Base-by-base conservation (phyloP, 2,888 invertebrate genomes). In the Syrphus vitripennis region DNA sequence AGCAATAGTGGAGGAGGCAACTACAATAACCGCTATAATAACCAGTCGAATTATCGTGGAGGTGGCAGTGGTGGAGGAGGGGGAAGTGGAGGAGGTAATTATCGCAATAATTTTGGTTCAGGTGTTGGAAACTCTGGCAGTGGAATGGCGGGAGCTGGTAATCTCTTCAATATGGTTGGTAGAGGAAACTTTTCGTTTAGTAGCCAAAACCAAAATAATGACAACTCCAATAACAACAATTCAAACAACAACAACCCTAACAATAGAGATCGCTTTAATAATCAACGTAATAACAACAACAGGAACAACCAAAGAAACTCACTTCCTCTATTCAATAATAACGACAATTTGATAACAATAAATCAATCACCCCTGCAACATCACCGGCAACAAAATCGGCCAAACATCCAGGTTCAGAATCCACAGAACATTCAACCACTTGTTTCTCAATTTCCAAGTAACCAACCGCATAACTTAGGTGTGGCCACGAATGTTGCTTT, bases 1-100 rank as follows among this genome's bases (percentile, higher is more conserved):
- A 93, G 93, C 0, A 93, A 94, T 9, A 78, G 88, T 24, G 88
- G 88, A 7, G 65, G 76, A 34, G 83, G 83, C 1, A 89, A 88
- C 65, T 90, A 90, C 40, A 90, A 90, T 76, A 91, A 90, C 83
- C 91, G 92, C 3, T 90, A 89, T 67, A 89, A 88, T 55, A 89
- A 88, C 76, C 88, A 89, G 77, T 88, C 84, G 16, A 90, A 88
- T 76, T 90, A 91, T 83, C 89, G 90, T 5, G 88, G 89, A 10
- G 78, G 79, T 9, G 74, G 88, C 6, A 71, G 87, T 0, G 63
- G 75, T 16, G 82, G 88, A 26, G 69, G 82, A 12, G 88, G 86
- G 1, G 14, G 37, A 2, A n/a, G 40, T 5, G 40, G 88, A n/a
- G 87, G 88, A 3, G 86, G 89, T 31, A 89, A 88, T 70, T 89